A percentile compares a stretch with the other conserved stretches of the same genome.
Evolutionary conservation across 2,888 invertebrate species (phyloP).

Genomic region (Watsonalla binaria): DNA sequence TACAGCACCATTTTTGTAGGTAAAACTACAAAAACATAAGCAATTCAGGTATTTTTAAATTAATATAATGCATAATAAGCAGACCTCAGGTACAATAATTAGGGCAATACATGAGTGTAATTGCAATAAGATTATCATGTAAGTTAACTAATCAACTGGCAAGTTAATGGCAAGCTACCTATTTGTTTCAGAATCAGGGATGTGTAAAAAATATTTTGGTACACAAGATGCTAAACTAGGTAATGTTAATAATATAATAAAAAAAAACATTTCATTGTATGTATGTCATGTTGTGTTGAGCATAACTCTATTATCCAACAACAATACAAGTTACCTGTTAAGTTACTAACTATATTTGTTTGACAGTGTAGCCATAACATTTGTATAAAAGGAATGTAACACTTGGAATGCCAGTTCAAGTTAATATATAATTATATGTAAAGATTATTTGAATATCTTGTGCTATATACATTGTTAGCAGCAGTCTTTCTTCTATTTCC

Average conservation of each 20-base stretch:
- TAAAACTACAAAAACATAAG: constrained; percentile 24
- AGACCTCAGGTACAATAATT: constrained; percentile 46
- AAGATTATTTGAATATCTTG: constrained; percentile 13
- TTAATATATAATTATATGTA: neutral
- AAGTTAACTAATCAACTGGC: neutral
- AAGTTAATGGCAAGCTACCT: neutral
- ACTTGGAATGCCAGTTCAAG: no score
- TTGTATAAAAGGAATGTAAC: neutral
- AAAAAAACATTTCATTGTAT: neutral
- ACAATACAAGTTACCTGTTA: no score
- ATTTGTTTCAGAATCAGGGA: neutral
- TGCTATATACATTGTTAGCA: constrained; percentile 11
- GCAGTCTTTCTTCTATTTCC: constrained; percentile 32
- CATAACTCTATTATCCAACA: no score
- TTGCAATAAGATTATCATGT: neutral
- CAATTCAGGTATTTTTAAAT: constrained; percentile 8
- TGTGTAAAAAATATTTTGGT: neutral
- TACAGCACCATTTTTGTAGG: constrained; percentile 59
- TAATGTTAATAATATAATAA: neutral
- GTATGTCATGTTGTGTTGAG: neutral
- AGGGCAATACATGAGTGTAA: constrained; percentile 7
- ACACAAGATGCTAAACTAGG: neutral
- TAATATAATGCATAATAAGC: constrained; percentile 26
- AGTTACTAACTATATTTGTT: no score
- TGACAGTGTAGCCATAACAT: no score